Evolutionary conservation across 2,888 invertebrate genomes (phyloP).

Genomic region (Ochropleura plecta): DNA sequence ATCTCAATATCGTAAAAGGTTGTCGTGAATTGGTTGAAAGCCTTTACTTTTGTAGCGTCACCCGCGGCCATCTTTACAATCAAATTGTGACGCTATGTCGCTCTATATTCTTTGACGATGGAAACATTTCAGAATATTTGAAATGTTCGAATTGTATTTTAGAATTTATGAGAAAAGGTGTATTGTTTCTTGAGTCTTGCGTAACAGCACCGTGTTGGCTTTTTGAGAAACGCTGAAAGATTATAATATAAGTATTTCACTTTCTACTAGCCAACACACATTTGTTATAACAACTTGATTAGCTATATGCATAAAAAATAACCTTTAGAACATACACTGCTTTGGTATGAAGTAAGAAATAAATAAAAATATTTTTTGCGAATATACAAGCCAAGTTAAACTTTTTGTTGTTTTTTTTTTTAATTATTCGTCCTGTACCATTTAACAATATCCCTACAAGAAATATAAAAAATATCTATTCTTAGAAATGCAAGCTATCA

Average conservation of each 20-base stretch:
- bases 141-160: slow-evolving; percentile 17
- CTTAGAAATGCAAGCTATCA: no score
- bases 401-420: no score
- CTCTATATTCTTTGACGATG: slow-evolving; percentile 29
- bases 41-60: slow-evolving; percentile 22
- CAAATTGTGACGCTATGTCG: slow-evolving; percentile 32
- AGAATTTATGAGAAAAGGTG: neutral
- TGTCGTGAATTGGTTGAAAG: slow-evolving; percentile 53
- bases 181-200: neutral
- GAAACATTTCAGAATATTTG: slow-evolving; percentile 26
- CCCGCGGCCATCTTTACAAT: slow-evolving; percentile 19
- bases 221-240: neutral
- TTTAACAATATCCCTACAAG: no score
- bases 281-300: no score
- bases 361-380: no score
- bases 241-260: neutral
- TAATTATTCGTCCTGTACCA: no score
- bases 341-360: no score
- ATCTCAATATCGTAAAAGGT: slow-evolving; percentile 60
- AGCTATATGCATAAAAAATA: no score
- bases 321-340: no score
- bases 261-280: neutral
- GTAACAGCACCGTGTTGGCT: neutral
- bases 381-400: no score
- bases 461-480: no score